Evolutionary conservation across 2,797 vertebrate species (phyloP).

Genomic region (Eutrigla gurnardus): DNA sequence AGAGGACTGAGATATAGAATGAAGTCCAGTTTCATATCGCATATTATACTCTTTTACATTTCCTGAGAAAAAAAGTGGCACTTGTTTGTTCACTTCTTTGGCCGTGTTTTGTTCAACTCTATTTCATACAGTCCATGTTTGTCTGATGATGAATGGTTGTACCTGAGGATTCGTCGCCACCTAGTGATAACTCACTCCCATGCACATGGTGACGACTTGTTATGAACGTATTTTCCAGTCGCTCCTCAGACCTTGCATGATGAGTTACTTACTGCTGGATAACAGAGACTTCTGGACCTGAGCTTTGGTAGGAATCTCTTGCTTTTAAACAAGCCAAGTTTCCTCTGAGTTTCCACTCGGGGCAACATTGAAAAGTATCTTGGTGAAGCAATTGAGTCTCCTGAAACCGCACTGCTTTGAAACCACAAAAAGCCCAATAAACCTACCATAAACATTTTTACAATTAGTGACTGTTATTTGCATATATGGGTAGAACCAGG

Average conservation of each 20-base stretch:
- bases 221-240: conserved; percentile 20
- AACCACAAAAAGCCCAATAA: neutral
- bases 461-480: neutral
- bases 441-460: neutral
- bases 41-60: neutral
- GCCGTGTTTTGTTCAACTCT: too few relatives aligned
- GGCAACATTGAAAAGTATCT: neutral
- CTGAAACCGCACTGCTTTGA: neutral
- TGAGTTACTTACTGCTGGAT: conserved; percentile 20
- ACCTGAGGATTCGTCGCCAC: conserved; percentile 24
- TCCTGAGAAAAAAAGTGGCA: neutral
- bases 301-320: conserved; percentile 4
- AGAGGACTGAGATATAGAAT: neutral
- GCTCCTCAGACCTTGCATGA: neutral
- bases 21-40: neutral
- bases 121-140: neutral
- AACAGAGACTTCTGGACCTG: neutral
- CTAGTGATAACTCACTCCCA: conserved; percentile 33
- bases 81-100: neutral
- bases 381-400: neutral
- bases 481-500: neutral
- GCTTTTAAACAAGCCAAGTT: neutral
- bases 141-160: neutral
- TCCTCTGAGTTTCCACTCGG: conserved; percentile 11
- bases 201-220: neutral